Base-by-base conservation (phyloP, 2,113 vertebrate species). In the Oceanites oceanicus region DNA sequence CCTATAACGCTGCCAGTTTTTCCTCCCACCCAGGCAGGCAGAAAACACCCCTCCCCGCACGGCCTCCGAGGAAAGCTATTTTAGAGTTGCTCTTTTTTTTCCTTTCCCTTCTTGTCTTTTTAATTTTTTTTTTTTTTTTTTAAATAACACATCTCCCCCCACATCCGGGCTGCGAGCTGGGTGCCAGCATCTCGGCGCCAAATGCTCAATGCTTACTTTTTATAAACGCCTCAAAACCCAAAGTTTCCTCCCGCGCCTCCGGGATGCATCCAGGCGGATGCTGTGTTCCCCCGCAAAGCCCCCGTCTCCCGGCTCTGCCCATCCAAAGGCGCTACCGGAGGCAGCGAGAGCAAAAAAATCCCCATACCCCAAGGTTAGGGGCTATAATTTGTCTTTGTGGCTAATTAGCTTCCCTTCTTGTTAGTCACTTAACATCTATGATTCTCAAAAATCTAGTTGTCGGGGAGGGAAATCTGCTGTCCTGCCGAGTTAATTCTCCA, bases 401-500 rank as follows among this genome's bases (percentile, higher is more conserved):
- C 91, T 97, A 96, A 98, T 97, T 92, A 97, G 85, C 63, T 94
- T 93, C 91, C 94, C 74, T 97, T 94, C 97, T 96, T 88, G 71
- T 91, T 95, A 95, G 94, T 53, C 96, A 86, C 95, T 97, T 91
- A 62, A 62, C 58, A 92, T 86, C 83, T 77, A 92, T n/a, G 12
- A 82, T 89, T 95, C 96, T 94, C 94, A 90, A 96, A 96, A 98
- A 96, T 74, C 92, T 27, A 79, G 15, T 95, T 93, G 93, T 88
- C 71, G 70, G 38, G 81, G 96, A 91, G 92, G 95, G 86, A 96
- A 96, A 96, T 70, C 65, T 7, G 6, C 94, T 2, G 34, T 89
- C 97, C 97, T 49, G 95, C 95, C 1, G 89, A 93, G 97, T 90
- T 97, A 97, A 98, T 97, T 98, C 98, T 76, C 88, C 52, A 83